Conservation (phyloP, 1,140 invertebrate genomes). For the Tetragonula clypearis region DNA sequence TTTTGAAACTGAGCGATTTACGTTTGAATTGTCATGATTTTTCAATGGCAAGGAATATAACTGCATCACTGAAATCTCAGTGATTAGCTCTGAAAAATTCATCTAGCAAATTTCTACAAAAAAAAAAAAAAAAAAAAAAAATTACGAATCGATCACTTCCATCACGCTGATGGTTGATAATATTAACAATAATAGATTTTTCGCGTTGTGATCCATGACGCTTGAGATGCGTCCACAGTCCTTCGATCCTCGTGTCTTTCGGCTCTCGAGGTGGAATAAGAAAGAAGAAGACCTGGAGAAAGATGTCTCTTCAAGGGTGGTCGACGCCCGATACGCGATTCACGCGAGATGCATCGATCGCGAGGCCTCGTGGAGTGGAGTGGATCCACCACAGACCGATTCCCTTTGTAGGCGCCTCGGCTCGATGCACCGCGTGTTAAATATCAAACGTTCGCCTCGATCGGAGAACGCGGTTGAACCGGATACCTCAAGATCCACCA, state of each 20-base stretch:
- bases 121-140: too few relatives aligned
- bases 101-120: too few relatives aligned
- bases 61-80: too few relatives aligned
- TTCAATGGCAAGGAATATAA: too few relatives aligned
- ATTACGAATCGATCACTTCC: too few relatives aligned
- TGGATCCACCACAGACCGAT: constrained; percentile 22
- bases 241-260: not conserved
- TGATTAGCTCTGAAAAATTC: not conserved
- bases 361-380: not conserved
- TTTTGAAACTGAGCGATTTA: too few relatives aligned
- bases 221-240: not conserved
- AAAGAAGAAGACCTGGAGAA: constrained; percentile 6
- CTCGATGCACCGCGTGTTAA: constrained; percentile 29
- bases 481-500: constrained; percentile 7
- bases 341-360: constrained; percentile 53
- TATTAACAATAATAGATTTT: not conserved
- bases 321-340: constrained; percentile 45
- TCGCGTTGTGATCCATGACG: constrained; percentile 5
- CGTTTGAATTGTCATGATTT: too few relatives aligned
- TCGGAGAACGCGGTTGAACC: constrained; percentile 4
- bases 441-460: constrained; percentile 35
- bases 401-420: constrained; percentile 33
- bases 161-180: too few relatives aligned
- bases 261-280: not conserved
- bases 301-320: constrained; percentile 44